These are phyloP conservation scores for Nothocercus nigrocapillus DNA, from an alignment of 2,113 vertebrate species.

Conservation along the genomic window DNA sequence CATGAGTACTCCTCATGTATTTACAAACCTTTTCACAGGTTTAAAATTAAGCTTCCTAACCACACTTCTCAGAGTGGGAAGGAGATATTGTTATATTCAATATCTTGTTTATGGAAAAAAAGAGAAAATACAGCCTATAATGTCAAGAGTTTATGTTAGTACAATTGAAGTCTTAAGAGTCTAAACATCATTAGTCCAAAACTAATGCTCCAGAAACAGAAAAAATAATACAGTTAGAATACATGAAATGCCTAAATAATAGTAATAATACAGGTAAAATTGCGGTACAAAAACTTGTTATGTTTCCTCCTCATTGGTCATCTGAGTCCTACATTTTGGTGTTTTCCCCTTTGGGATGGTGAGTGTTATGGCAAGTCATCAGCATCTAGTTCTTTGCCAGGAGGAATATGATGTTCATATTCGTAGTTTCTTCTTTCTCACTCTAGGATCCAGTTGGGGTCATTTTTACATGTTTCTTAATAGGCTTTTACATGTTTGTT, in stretches of 20 bases:
- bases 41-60: background rate
- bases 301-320: background rate
- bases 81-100: background rate
- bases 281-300: background rate
- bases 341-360: background rate
- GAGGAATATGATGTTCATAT: background rate
- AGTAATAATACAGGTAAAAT: background rate
- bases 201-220: background rate
- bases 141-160: background rate
- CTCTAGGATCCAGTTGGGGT: background rate
- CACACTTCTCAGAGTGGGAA: background rate
- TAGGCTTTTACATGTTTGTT: background rate
- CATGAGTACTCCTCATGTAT: background rate
- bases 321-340: background rate
- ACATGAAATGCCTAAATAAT: background rate
- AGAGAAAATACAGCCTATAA: background rate
- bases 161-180: background rate
- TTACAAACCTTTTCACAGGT: background rate
- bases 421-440: background rate
- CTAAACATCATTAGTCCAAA: background rate
- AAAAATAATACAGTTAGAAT: background rate
- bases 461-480: background rate
- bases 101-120: background rate
- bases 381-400: background rate
- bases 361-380: accelerated